Base-by-base conservation (phyloP, 2,797 vertebrate genomes). In the Neomorphus geoffroyi region DNA sequence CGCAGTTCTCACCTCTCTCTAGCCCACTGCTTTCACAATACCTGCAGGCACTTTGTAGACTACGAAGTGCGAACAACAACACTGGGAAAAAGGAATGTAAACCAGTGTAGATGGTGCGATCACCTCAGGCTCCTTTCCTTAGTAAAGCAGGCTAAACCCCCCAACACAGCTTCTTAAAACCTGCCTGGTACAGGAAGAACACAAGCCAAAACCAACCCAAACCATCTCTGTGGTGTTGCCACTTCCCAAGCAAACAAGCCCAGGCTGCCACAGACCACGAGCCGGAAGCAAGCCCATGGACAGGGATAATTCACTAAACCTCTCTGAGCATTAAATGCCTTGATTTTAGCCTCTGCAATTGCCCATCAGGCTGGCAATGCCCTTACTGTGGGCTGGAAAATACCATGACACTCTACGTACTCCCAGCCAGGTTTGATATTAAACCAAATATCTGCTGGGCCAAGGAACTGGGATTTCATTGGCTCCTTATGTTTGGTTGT, bases 401-500 rank as follows among this genome's bases (percentile, higher is more conserved):
- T 7, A 18, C 7, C 50, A 43, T 0, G 2, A 24, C 10, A 1
- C 7, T 35, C 24, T 10, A 5, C 0, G 0, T n/a, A 7, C 14
- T 65, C 74, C 56, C 46, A 58, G 24, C 33, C 19, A 27, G 41
- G 65, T 70, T 91, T 62, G 64, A 67, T 57, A 28, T 60, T 33
- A 67, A 77, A 66, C 9, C 73, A 69, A 79, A 24, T 22, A 48
- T 30, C 66, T 23, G 21, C 57, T 53, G 35, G 33, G 61, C 26
- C 35, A n/a, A 46, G 27, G 43, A 9, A 11, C 33, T 21, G 60
- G 43, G 21, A 61, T 45, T 53, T 46, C 57, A 18, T 8, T 1
- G 0, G 33, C 46, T 50, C 2, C 5, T 7, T 0, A 0, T 2
- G 14, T 9, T 62, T 70, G 57, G 16, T 22, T 50, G 11, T 13